phyloP scores from a whole-genome alignment of 2,888 invertebrate genomes.

The Sarcophaga rosellei region DNA sequence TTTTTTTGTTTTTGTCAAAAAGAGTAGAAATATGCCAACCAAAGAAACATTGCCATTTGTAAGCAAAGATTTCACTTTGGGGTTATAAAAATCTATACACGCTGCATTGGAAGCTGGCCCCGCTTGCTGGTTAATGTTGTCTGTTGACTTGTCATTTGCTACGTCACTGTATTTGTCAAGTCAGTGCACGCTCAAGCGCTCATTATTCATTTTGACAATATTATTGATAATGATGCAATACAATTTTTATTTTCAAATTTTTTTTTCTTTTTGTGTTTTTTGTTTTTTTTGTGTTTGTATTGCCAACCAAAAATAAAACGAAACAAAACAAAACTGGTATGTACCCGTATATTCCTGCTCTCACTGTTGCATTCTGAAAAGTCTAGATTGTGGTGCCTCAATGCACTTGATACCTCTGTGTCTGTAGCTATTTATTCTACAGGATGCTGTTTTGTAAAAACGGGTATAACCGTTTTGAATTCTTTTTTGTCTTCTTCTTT shows the following conservation, averaged over 20 bases:
- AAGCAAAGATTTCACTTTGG: constrained; percentile 53
- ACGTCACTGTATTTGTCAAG: constrained; percentile 69
- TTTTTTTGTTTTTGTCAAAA: not conserved
- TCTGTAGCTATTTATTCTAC: not conserved
- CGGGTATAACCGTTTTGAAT: constrained; percentile 22
- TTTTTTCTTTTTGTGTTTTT: too few species aligned
- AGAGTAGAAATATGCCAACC: not conserved
- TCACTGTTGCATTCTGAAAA: too few species aligned
- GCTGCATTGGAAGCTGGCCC: not conserved
- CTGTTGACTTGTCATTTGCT: constrained; percentile 69
- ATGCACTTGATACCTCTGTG: constrained; percentile 42
- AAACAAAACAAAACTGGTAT: constrained; percentile 36
- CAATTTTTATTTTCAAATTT: constrained; percentile 34
- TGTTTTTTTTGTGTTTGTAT: constrained; percentile 13
- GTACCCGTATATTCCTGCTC: not conserved
- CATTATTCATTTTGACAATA: constrained; percentile 81
- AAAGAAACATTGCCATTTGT: constrained; percentile 49
- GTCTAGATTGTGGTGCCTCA: not conserved
- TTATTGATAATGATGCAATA: constrained; percentile 80
- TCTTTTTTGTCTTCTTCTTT: constrained; percentile 24
- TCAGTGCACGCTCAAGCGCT: constrained; percentile 70
- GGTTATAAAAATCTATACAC: not conserved
- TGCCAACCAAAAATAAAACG: not conserved
- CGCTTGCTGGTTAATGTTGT: constrained; percentile 55
- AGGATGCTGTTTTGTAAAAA: constrained; percentile 13